These are phyloP conservation scores for Dendroctonus valens DNA, from an alignment of 1,140 invertebrate species.

Conservation along the genomic window DNA sequence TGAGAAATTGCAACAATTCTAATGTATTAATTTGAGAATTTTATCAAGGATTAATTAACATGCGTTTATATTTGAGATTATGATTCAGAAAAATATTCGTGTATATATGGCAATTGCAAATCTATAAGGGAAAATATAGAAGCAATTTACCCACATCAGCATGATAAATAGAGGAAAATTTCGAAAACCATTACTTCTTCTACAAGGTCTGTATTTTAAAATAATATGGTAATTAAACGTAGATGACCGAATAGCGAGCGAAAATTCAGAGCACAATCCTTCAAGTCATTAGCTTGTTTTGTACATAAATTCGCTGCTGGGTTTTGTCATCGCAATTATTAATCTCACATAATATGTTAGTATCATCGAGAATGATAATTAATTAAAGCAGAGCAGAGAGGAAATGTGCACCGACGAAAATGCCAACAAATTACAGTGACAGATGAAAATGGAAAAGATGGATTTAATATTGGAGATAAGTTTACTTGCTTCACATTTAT, in stretches of 20 bases:
- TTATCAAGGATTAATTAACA: no score
- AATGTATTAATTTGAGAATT: no score
- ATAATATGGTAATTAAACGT: slow-evolving; percentile 16
- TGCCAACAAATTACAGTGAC: slow-evolving; percentile 26
- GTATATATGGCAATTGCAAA: no score
- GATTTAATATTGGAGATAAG: slow-evolving; percentile 33
- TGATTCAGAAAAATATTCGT: no score
- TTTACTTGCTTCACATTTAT: slow-evolving; percentile 24
- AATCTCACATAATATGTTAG: slow-evolving; percentile 26
- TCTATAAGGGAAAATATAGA: background rate
- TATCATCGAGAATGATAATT: slow-evolving; percentile 23
- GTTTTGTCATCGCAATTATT: slow-evolving; percentile 23
- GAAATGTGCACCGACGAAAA: slow-evolving; percentile 10
- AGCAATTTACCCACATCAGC: background rate
- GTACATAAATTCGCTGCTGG: slow-evolving; percentile 20
- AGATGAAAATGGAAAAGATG: slow-evolving; percentile 26
- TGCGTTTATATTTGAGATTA: no score
- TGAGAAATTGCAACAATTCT: no score
- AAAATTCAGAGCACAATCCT: slow-evolving; percentile 15
- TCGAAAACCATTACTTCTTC: slow-evolving; percentile 9
- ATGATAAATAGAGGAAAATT: slow-evolving; percentile 7
- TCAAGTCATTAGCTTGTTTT: slow-evolving; percentile 17
- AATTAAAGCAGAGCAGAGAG: slow-evolving; percentile 8
- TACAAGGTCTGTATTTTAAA: slow-evolving; percentile 5
- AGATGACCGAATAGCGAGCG: slow-evolving; percentile 11